Percentiles rank a stretch among this genome's conserved stretches.
Evolutionary conservation across 2,113 vertebrate species (phyloP).

Genomic region (Sinocyclocheilus rhinocerous): DNA sequence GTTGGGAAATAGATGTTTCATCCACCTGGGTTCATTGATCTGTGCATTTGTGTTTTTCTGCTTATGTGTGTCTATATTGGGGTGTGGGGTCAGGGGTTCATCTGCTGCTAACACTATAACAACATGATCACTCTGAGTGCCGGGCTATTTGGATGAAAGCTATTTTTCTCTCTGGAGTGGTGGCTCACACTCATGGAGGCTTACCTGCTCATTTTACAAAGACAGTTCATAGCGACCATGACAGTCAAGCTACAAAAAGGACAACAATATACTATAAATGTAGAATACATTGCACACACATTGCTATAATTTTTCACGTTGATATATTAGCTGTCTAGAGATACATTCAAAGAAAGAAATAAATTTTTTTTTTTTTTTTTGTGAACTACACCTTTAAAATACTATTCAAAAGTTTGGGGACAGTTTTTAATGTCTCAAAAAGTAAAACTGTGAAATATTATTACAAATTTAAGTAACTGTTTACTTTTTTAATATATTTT

Average conservation of each 20-base stretch:
- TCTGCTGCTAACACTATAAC: constrained; percentile 43
- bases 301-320: neutral
- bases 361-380: neutral
- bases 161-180: constrained; percentile 33
- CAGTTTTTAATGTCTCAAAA: neutral
- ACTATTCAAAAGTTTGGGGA: neutral
- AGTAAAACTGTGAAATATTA: neutral
- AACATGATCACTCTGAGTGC: constrained; percentile 55
- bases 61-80: constrained; percentile 12
- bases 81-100: neutral
- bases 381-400: neutral
- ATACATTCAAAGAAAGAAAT: neutral
- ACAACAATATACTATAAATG: neutral
- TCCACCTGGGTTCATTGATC: neutral
- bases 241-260: neutral
- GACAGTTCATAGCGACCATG: neutral
- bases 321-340: neutral
- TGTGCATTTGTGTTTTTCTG: neutral
- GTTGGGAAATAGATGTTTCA: constrained; percentile 4
- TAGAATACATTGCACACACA: neutral
- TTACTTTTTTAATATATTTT: neutral
- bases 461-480: neutral
- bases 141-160: constrained; percentile 22
- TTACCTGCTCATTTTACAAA: neutral
- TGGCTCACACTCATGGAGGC: constrained; percentile 1